These are phyloP conservation scores for Montipora sp. DNA, from an alignment of 64 coral and sea anemone genomes.

Conservation along the genomic window DNA sequence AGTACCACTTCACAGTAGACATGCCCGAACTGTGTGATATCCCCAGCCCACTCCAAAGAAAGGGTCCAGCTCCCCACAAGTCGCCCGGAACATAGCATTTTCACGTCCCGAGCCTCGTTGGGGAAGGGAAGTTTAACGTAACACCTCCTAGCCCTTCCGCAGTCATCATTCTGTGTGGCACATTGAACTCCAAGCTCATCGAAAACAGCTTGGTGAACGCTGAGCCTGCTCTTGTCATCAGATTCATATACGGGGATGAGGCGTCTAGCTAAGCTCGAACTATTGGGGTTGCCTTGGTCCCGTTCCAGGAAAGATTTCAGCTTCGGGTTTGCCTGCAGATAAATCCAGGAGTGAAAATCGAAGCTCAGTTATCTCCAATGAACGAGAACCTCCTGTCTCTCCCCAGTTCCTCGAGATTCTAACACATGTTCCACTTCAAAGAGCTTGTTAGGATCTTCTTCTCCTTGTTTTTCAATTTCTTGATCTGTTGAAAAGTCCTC, in stretches of 20 bases:
- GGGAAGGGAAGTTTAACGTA: not conserved
- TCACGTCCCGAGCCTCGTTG: not conserved
- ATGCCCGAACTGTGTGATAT: not conserved
- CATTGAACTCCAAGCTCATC: not conserved
- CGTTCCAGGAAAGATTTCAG: not conserved
- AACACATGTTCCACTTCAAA: slow-evolving; percentile 16
- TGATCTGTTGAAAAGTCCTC: not conserved
- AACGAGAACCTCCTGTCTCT: slow-evolving; percentile 7
- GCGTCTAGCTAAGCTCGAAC: not conserved
- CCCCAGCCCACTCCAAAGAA: slow-evolving; percentile 11
- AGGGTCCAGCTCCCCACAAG: not conserved
- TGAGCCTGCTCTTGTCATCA: not conserved
- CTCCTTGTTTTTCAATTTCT: not conserved
- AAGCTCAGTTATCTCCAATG: slow-evolving; percentile 5
- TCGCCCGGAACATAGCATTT: not conserved
- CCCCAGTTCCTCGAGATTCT: not conserved
- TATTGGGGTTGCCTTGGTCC: not conserved
- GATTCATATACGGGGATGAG: not conserved
- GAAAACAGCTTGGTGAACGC: slow-evolving; percentile 27
- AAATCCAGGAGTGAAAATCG: not conserved
- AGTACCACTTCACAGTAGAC: not conserved
- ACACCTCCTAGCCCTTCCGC: not conserved
- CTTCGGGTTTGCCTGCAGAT: not conserved
- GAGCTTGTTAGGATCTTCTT: not conserved
- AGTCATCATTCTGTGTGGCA: slow-evolving; percentile 4